Percentiles rank a stretch among this genome's conserved stretches.
Conservation (phyloP, 30 jellyfish, hydroid and myxozoan genomes). For the Chironex yamaguchii region DNA sequence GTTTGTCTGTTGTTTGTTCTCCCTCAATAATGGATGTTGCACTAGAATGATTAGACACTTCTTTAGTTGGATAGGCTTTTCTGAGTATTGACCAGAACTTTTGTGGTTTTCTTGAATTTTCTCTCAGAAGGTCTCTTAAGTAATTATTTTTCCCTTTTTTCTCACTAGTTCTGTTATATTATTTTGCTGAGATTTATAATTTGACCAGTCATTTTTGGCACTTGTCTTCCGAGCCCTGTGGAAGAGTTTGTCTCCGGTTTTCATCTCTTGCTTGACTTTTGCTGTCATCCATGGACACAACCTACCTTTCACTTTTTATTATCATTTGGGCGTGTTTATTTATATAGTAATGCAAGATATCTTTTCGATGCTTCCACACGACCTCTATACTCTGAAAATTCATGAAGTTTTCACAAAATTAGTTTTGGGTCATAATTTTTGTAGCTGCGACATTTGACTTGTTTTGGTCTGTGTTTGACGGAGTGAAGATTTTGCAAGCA, state of each 20-base stretch:
- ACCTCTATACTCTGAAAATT: no score
- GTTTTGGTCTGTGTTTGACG: constrained; percentile 33
- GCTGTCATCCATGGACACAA: neutral
- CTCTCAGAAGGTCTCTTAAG: neutral
- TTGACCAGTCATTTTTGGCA: neutral
- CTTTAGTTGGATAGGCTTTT: neutral
- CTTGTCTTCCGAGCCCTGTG: neutral
- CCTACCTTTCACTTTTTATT: neutral
- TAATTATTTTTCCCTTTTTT: no score
- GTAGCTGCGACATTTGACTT: constrained; percentile 40
- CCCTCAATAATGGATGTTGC: neutral
- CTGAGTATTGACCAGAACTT: neutral
- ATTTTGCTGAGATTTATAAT: neutral
- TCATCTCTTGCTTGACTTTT: neutral
- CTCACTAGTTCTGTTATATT: neutral
- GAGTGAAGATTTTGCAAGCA: constrained; percentile 35
- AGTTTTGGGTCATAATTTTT: constrained; percentile 33
- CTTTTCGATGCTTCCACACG: no score
- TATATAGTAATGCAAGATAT: neutral
- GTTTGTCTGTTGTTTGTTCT: neutral
- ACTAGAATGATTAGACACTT: neutral
- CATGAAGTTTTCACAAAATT: no score
- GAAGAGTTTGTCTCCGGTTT: neutral
- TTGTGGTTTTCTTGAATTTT: neutral
- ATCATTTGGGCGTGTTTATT: neutral